A percentile compares a stretch with the other conserved stretches of the same genome.
phyloP scores from a whole-genome alignment of 2,113 vertebrate species.

The Sinocyclocheilus rhinocerous region DNA sequence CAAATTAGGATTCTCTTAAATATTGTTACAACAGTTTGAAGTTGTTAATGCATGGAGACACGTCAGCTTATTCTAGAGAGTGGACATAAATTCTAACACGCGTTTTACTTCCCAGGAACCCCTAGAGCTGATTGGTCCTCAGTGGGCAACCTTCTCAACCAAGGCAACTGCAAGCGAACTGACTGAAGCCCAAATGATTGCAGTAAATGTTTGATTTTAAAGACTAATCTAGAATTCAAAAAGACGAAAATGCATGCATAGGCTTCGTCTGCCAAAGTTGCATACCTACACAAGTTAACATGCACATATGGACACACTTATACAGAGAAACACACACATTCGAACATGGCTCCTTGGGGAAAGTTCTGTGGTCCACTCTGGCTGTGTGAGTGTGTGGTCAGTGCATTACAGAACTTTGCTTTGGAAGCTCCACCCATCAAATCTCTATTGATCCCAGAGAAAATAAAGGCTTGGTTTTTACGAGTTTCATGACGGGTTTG shows the following conservation, averaged over 20 bases:
- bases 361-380: conserved; percentile 62
- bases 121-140: not conserved
- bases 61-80: conserved; percentile 27
- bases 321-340: not conserved
- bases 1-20: not conserved
- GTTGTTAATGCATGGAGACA: not conserved
- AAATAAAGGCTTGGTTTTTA: conserved; percentile 11
- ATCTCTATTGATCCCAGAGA: not conserved
- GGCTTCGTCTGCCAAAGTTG: not conserved
- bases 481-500: not conserved
- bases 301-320: not conserved
- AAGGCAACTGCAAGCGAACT: not conserved
- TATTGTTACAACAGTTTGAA: not conserved
- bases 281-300: not conserved
- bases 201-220: not conserved
- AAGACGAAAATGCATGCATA: not conserved
- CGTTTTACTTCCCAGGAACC: conserved; percentile 49
- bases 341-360: conserved; percentile 40
- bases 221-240: not conserved
- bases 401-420: conserved; percentile 64
- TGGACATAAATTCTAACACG: conserved; percentile 41
- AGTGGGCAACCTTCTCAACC: not conserved
- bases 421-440: conserved; percentile 44
- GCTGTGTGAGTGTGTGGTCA: conserved; percentile 58
- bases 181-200: not conserved